A percentile compares a stretch with the other conserved stretches of the same genome.
Evolutionary conservation across 2,888 invertebrate genomes (phyloP).

Genomic region (Tenthredo distinguenda): DNA sequence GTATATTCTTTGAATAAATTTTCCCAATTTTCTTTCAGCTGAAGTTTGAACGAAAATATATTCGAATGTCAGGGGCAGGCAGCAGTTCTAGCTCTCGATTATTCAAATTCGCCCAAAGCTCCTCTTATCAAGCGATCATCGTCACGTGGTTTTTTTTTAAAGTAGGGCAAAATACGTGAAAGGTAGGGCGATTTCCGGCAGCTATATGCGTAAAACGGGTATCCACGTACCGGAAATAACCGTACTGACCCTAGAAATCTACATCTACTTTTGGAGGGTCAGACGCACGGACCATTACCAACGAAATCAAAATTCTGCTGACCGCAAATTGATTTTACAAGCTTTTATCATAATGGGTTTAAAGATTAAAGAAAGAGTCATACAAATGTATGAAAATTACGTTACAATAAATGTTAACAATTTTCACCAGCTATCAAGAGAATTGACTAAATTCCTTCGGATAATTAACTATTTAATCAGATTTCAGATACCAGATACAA

Average conservation of each 20-base stretch:
- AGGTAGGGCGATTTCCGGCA: constrained; percentile 5
- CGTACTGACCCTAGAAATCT: background rate
- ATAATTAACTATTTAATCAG: background rate
- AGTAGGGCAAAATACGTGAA: constrained; percentile 11
- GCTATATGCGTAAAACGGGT: constrained; percentile 9
- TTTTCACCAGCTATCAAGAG: background rate
- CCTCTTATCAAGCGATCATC: constrained; percentile 31
- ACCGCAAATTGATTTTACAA: background rate
- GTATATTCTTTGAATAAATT: constrained; percentile 16
- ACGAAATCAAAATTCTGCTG: background rate
- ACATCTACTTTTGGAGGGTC: constrained; percentile 7
- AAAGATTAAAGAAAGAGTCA: background rate
- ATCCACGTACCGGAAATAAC: constrained; percentile 26
- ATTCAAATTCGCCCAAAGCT: constrained; percentile 27
- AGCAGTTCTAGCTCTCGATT: constrained; percentile 24
- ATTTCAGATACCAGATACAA: background rate
- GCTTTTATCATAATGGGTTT: background rate
- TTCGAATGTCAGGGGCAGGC: constrained; percentile 28
- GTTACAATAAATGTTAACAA: background rate
- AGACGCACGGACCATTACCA: background rate
- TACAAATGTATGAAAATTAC: background rate
- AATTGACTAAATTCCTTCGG: background rate
- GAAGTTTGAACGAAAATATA: constrained; percentile 14
- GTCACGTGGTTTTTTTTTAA: constrained; percentile 12
- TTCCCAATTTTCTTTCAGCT: background rate